Conservation (phyloP, 2,113 vertebrate genomes). For the Heteronetta atricapilla region DNA sequence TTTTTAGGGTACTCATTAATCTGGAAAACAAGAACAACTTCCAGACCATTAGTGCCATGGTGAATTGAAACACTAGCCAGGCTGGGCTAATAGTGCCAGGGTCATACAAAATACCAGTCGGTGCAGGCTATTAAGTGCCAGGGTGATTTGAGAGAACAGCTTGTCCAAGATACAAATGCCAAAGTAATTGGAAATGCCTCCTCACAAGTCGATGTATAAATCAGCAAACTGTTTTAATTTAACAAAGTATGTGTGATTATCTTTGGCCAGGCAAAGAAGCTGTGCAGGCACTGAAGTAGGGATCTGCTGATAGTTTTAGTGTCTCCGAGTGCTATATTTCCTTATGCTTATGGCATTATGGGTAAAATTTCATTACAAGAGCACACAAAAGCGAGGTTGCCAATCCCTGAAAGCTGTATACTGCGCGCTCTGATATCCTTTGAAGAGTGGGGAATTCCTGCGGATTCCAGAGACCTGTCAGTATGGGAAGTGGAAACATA, state of each 20-base stretch:
- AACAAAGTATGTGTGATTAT: conserved; percentile 45
- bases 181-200: conserved; percentile 80
- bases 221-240: conserved; percentile 74
- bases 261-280: conserved; percentile 34
- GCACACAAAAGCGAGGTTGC: neutral
- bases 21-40: conserved; percentile 77
- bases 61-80: conserved; percentile 74
- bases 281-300: neutral
- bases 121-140: conserved; percentile 72
- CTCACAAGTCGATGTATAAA: conserved; percentile 67
- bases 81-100: conserved; percentile 75
- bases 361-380: conserved; percentile 48
- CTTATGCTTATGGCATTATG: conserved; percentile 8
- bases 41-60: conserved; percentile 78
- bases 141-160: conserved; percentile 81
- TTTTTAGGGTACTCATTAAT: conserved; percentile 80
- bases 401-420: conserved; percentile 53
- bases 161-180: conserved; percentile 78
- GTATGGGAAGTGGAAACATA: conserved; percentile 53
- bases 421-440: conserved; percentile 31
- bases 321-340: conserved; percentile 6
- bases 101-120: conserved; percentile 76
- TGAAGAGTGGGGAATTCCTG: conserved; percentile 58
- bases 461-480: conserved; percentile 59
- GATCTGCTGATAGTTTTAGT: conserved; percentile 1